phyloP scores from a whole-genome alignment of 2,888 invertebrate genomes.

The Aleiodes alternator region DNA sequence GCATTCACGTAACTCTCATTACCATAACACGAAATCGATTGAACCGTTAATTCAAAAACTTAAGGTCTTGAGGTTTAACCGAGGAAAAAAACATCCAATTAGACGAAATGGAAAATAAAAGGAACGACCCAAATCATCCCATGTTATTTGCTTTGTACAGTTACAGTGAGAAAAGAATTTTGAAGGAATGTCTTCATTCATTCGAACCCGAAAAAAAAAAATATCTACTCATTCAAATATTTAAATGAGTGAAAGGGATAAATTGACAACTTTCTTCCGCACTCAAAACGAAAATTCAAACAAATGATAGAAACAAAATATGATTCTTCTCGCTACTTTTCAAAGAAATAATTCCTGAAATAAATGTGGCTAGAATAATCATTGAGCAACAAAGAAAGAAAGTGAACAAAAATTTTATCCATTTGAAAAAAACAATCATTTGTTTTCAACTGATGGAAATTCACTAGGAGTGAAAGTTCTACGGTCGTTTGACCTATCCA shows the following conservation, averaged over 20 bases:
- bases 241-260: too few species aligned
- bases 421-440: conserved; percentile 3
- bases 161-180: too few species aligned
- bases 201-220: too few species aligned
- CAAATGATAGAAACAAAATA: too few species aligned
- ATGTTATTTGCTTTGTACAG: too few species aligned
- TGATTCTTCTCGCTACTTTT: too few species aligned
- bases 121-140: background rate
- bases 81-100: background rate
- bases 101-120: background rate
- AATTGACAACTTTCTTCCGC: too few species aligned
- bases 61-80: background rate
- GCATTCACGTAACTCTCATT: conserved; percentile 23
- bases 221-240: too few species aligned
- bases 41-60: conserved; percentile 15
- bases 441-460: conserved; percentile 14
- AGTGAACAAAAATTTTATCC: background rate
- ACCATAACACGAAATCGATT: conserved; percentile 33
- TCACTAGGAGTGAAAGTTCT: conserved; percentile 38
- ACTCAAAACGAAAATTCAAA: too few species aligned
- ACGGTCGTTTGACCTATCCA: conserved; percentile 39
- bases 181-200: too few species aligned
- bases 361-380: background rate
- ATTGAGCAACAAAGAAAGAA: conserved; percentile 22
- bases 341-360: background rate